These are phyloP conservation scores for Odocoileus hemionus DNA, from an alignment of 2,113 vertebrate genomes.

Conservation along the genomic window DNA sequence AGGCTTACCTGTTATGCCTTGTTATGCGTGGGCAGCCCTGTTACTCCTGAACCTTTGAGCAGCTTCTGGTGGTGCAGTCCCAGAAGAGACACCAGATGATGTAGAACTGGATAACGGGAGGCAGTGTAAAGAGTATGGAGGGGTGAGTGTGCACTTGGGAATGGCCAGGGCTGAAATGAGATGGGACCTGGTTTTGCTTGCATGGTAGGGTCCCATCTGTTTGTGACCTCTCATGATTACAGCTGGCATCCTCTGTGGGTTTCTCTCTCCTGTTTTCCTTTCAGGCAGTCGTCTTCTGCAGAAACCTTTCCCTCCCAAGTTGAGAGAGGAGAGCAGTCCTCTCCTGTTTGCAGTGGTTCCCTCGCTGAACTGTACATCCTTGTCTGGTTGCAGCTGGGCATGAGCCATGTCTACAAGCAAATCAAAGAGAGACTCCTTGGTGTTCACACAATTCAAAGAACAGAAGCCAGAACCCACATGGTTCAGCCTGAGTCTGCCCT, in stretches of 20 bases:
- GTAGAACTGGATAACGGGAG: neutral
- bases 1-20: neutral
- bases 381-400: neutral
- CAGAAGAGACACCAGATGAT: neutral
- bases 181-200: neutral
- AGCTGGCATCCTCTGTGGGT: neutral
- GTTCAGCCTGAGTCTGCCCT: neutral
- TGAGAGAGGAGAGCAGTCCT: neutral
- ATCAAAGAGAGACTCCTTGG: neutral
- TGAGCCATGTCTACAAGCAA: neutral
- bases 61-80: fast-evolving
- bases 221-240: neutral
- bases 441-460: neutral
- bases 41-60: neutral
- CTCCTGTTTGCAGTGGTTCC: neutral
- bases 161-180: no score
- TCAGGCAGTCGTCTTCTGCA: neutral
- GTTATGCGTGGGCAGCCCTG: neutral
- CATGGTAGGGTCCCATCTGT: neutral
- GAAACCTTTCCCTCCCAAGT: neutral
- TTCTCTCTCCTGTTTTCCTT: neutral
- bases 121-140: fast-evolving
- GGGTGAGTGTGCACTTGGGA: neutral
- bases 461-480: neutral
- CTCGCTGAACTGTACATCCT: fast-evolving